Percentiles rank a stretch among this genome's conserved stretches.
These are phyloP conservation scores for Ariopsis seemanni DNA, from an alignment of 2,113 vertebrate species.

Conservation along the genomic window DNA sequence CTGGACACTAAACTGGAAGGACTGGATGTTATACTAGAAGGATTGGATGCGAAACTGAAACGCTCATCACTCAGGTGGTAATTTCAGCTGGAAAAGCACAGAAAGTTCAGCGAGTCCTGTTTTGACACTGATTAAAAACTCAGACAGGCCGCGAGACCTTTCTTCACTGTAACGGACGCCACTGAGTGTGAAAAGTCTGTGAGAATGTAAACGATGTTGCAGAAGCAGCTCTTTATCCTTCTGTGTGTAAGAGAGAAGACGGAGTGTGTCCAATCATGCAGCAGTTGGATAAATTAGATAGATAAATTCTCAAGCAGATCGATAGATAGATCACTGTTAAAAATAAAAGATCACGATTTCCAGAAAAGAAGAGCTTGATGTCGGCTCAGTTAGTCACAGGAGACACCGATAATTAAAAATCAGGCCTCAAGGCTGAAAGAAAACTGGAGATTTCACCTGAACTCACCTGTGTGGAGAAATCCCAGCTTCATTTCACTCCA, in stretches of 20 bases:
- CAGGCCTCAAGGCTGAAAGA: background rate
- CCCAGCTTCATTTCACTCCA: background rate
- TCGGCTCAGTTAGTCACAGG: background rate
- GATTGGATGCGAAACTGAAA: background rate
- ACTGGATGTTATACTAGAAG: background rate
- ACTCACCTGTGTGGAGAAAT: constrained; percentile 2
- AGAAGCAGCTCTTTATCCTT: constrained; percentile 20
- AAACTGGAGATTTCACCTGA: background rate
- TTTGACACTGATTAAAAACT: background rate
- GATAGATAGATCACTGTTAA: background rate
- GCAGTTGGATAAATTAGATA: background rate
- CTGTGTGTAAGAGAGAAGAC: constrained; percentile 5
- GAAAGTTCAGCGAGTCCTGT: background rate
- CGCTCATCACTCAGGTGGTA: background rate
- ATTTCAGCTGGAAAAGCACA: background rate
- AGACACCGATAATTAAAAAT: constrained; percentile 12
- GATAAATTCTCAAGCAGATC: background rate
- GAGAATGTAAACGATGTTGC: constrained; percentile 37
- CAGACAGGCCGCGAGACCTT: background rate
- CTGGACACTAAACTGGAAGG: background rate
- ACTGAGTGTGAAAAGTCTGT: background rate
- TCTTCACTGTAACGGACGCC: background rate
- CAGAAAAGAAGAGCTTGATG: background rate
- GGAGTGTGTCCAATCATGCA: background rate
- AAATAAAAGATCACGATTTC: background rate